A percentile compares a stretch with the other conserved stretches of the same genome.
These are phyloP conservation scores for Chionomys nivalis DNA, from an alignment of 2,113 vertebrate genomes.

Conservation along the genomic window DNA sequence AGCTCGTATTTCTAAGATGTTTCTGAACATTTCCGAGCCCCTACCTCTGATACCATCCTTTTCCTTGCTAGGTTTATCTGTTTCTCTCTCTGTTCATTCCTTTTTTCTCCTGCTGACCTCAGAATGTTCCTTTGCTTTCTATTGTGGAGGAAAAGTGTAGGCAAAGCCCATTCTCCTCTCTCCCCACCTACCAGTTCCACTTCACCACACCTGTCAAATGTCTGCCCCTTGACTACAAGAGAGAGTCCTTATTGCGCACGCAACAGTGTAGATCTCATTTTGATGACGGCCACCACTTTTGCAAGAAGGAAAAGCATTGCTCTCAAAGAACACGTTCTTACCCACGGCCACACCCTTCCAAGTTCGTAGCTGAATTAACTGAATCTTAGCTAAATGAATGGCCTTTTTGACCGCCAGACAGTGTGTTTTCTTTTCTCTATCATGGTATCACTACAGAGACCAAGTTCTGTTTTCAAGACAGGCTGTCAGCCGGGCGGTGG, in stretches of 20 bases:
- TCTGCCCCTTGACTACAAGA: constrained; percentile 2
- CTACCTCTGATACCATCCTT: not conserved
- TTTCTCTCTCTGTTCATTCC: constrained; percentile 65
- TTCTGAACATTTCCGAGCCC: not conserved
- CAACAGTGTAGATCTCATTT: not conserved
- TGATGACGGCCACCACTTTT: constrained; percentile 13
- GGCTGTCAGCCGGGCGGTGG: too few relatives aligned
- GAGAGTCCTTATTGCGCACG: not conserved
- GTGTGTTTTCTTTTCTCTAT: constrained; percentile 37
- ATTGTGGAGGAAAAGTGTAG: constrained; percentile 75
- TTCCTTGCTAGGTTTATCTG: constrained; percentile 59
- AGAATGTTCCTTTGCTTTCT: constrained; percentile 71
- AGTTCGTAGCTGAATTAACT: constrained; percentile 33
- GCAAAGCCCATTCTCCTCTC: not conserved
- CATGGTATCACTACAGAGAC: not conserved
- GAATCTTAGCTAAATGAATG: not conserved
- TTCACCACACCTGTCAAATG: not conserved
- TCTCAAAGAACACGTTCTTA: constrained; percentile 11
- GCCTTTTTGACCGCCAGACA: not conserved
- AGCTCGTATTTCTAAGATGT: not conserved
- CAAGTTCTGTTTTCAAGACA: constrained; percentile 39
- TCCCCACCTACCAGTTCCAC: not conserved
- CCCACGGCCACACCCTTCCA: not conserved
- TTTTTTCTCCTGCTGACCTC: constrained; percentile 75
- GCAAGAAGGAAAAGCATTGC: constrained; percentile 15